phyloP scores from a whole-genome alignment of 2,113 vertebrate species.

The Aegithalos caudatus region DNA sequence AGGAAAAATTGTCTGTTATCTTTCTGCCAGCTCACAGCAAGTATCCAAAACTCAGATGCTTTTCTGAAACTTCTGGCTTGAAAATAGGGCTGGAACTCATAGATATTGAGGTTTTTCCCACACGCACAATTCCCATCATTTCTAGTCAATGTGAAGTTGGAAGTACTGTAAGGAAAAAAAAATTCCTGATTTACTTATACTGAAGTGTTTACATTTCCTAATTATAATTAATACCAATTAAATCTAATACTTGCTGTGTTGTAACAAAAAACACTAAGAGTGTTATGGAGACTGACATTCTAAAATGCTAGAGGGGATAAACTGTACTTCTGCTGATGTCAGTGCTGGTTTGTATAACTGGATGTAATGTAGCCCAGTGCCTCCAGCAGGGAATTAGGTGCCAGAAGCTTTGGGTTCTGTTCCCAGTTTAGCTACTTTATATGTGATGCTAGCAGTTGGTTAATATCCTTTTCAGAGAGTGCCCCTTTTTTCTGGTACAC shows the following conservation, averaged over 20 bases:
- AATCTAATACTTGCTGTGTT: slow-evolving; percentile 28
- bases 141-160: slow-evolving; percentile 1
- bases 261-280: slow-evolving; percentile 1
- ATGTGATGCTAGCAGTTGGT: background rate
- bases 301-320: slow-evolving; percentile 55
- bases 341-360: slow-evolving; percentile 29
- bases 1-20: slow-evolving; percentile 29
- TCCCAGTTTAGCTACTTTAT: slow-evolving; percentile 15
- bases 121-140: background rate
- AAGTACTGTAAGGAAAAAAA: background rate
- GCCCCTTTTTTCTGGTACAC: background rate
- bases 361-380: background rate
- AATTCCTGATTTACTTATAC: background rate
- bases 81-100: slow-evolving; percentile 18
- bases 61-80: slow-evolving; percentile 53
- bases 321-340: slow-evolving; percentile 60
- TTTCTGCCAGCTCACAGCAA: slow-evolving; percentile 56
- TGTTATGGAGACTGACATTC: slow-evolving; percentile 49
- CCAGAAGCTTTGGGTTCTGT: slow-evolving; percentile 28
- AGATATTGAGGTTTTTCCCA: slow-evolving; percentile 5
- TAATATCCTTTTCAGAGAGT: background rate
- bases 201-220: slow-evolving; percentile 52
- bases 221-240: slow-evolving; percentile 55
- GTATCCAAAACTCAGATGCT: slow-evolving; percentile 8
- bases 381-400: background rate